Evolutionary conservation across 2,888 invertebrate species (phyloP).

Genomic region (Blastobasis adustella): DNA sequence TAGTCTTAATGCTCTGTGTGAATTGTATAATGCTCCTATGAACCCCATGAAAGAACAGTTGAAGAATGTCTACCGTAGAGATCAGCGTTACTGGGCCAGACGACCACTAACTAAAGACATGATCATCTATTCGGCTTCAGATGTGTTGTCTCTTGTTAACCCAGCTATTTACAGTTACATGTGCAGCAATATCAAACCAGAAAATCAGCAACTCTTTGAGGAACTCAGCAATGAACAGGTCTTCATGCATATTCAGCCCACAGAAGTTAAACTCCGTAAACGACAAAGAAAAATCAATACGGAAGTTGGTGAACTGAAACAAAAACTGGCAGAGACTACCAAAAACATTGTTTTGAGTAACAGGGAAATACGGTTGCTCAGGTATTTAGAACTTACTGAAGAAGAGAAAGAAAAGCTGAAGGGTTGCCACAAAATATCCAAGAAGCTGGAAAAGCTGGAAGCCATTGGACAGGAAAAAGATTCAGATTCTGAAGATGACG

Average conservation of each 20-base stretch:
- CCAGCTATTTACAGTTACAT: slow-evolving; percentile 85
- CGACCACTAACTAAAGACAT: slow-evolving; percentile 92
- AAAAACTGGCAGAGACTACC: slow-evolving; percentile 85
- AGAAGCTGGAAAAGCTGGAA: slow-evolving; percentile 92
- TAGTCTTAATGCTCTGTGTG: slow-evolving; percentile 92
- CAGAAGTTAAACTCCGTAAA: slow-evolving; percentile 89
- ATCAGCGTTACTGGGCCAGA: slow-evolving; percentile 92
- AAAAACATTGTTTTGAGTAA: slow-evolving; percentile 94
- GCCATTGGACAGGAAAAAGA: slow-evolving; percentile 84
- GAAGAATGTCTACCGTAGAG: slow-evolving; percentile 88
- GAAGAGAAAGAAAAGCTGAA: slow-evolving; percentile 94
- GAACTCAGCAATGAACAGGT: slow-evolving; percentile 93
- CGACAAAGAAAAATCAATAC: slow-evolving; percentile 93
- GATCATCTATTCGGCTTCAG: slow-evolving; percentile 93
- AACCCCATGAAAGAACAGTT: slow-evolving; percentile 94
- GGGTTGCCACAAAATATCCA: slow-evolving; percentile 93
- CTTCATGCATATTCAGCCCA: slow-evolving; percentile 88
- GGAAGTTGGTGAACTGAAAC: slow-evolving; percentile 90
- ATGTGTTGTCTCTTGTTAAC: slow-evolving; percentile 90
- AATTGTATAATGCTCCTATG: slow-evolving; percentile 88
- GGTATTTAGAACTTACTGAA: slow-evolving; percentile 92
- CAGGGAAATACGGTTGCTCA: slow-evolving; percentile 90
- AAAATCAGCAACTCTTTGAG: slow-evolving; percentile 82
- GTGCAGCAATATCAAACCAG: slow-evolving; percentile 80
- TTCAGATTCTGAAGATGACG: slow-evolving; percentile 84